Percentiles rank a stretch among this genome's conserved stretches.
Conservation (phyloP, 2,797 vertebrate species). For the Falco columbarius region DNA sequence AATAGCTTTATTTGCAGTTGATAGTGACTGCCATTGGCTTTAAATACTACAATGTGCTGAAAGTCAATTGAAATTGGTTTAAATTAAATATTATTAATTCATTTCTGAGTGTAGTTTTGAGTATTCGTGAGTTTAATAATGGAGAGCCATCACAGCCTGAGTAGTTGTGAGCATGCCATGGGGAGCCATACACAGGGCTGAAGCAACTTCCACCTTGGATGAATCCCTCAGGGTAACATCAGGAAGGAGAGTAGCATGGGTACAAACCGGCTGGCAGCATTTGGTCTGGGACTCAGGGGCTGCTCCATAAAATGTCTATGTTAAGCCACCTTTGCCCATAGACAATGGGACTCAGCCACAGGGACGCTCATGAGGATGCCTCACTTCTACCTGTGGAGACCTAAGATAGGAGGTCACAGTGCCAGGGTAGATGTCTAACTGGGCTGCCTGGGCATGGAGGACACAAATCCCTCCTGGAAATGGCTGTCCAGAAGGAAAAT, state of each 20-base stretch:
- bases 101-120: not conserved
- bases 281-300: not conserved
- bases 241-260: not conserved
- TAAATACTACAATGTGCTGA: not conserved
- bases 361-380: not conserved
- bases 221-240: not conserved
- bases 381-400: not conserved
- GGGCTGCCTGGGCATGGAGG: not conserved
- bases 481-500: not conserved
- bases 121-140: not conserved
- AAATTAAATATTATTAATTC: not conserved
- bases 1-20: slow-evolving; percentile 28
- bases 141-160: not conserved
- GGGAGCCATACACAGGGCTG: fast-evolving
- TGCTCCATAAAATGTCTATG: not conserved
- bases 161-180: not conserved
- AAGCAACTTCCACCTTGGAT: not conserved
- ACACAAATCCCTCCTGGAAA: not conserved
- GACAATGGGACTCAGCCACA: fast-evolving
- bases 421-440: not conserved
- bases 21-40: not conserved
- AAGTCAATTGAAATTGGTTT: not conserved
- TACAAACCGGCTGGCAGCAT: not conserved
- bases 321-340: not conserved
- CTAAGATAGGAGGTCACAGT: not conserved